A percentile compares a stretch with the other conserved stretches of the same genome.
These are phyloP conservation scores for Caenorhabditis afra DNA, from an alignment of 2,888 invertebrate species.

Conservation along the genomic window DNA sequence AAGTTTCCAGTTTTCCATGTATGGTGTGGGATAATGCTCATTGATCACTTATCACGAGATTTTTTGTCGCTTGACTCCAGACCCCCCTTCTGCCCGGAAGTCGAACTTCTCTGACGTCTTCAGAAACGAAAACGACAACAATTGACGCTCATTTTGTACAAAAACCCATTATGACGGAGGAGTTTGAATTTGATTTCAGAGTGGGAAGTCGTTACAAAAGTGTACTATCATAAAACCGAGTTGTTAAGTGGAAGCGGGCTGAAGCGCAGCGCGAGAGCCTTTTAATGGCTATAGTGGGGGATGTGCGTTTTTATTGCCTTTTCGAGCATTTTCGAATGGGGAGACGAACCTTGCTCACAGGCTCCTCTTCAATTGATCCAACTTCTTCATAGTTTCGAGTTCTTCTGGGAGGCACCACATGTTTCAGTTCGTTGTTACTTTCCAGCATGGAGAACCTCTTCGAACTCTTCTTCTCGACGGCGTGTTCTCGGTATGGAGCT, in stretches of 20 bases:
- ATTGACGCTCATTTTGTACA: background rate
- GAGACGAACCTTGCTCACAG: conserved; percentile 42
- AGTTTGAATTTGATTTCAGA: background rate
- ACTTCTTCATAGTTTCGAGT: conserved; percentile 31
- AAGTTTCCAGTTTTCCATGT: background rate
- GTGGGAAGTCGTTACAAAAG: background rate
- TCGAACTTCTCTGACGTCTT: background rate
- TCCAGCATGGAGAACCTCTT: conserved; percentile 59
- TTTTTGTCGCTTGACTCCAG: conserved; percentile 6
- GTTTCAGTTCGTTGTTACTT: conserved; percentile 40
- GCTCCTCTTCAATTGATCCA: conserved; percentile 43
- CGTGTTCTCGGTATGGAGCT: conserved; percentile 51
- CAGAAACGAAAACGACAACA: background rate
- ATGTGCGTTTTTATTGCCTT: background rate
- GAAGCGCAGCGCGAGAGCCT: too few relatives aligned
- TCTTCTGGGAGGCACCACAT: conserved; percentile 46
- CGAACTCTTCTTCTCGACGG: conserved; percentile 39
- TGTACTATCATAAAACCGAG: background rate
- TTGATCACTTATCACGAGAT: background rate
- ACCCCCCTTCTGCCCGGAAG: background rate
- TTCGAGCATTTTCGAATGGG: too few relatives aligned
- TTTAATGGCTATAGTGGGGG: background rate
- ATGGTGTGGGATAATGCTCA: background rate
- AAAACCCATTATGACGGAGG: background rate
- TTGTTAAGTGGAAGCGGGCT: too few relatives aligned